These are phyloP conservation scores for Thysanoteuthis rhombus DNA, from an alignment of 2,888 invertebrate species.

Conservation along the genomic window DNA sequence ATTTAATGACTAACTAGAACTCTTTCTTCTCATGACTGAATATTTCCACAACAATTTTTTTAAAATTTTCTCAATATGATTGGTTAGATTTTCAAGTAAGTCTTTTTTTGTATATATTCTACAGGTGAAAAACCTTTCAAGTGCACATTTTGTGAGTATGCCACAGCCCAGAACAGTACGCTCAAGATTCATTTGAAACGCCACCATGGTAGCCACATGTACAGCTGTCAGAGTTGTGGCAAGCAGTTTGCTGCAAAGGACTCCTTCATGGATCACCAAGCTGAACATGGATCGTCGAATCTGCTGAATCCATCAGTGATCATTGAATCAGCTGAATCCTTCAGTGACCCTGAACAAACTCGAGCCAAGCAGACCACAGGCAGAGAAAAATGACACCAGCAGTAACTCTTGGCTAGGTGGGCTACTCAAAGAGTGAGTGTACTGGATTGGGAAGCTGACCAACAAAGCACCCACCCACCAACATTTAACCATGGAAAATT, in stretches of 20 bases:
- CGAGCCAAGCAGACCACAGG: not conserved
- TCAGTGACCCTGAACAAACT: not conserved
- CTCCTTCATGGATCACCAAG: constrained; percentile 41
- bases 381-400: not conserved
- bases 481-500: not conserved
- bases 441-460: constrained; percentile 12
- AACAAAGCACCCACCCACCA: not conserved
- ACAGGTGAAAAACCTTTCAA: constrained; percentile 67
- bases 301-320: not conserved
- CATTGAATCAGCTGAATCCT: not conserved
- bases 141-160: constrained; percentile 66
- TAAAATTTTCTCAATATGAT: not conserved
- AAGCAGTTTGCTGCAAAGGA: constrained; percentile 46
- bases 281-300: not conserved
- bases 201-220: constrained; percentile 57
- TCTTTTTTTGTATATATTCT: constrained; percentile 35
- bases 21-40: not conserved
- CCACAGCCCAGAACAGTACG: constrained; percentile 68
- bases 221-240: constrained; percentile 44
- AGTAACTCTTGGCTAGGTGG: not conserved
- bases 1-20: too few species aligned
- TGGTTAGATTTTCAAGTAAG: not conserved
- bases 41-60: not conserved
- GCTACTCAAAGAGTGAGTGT: not conserved
- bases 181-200: constrained; percentile 66